Evolutionary conservation across 2,797 vertebrate genomes (phyloP).

Genomic region (Acipenser transmontanus): DNA sequence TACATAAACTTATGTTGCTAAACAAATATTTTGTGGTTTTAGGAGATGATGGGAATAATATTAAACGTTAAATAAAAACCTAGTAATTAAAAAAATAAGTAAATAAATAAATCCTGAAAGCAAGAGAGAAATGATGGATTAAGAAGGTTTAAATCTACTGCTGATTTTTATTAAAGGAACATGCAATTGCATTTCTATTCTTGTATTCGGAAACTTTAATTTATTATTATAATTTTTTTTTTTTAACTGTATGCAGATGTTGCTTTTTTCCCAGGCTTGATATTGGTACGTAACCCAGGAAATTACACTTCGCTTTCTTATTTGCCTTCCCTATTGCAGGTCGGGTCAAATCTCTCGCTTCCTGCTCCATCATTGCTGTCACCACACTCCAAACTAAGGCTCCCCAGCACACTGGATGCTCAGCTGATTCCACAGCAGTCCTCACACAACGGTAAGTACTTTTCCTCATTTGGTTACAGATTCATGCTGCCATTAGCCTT

Average conservation of each 20-base stretch:
- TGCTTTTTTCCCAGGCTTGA: conserved; percentile 40
- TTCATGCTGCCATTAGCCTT: background rate
- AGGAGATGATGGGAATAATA: too few relatives aligned
- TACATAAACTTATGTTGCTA: too few relatives aligned
- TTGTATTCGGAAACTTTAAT: too few relatives aligned
- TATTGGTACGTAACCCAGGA: conserved; percentile 49
- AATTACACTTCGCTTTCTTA: conserved; percentile 50
- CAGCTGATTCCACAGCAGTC: conserved; percentile 57
- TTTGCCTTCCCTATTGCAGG: conserved; percentile 61
- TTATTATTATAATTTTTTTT: too few relatives aligned
- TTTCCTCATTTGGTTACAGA: background rate
- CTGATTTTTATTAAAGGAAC: too few relatives aligned
- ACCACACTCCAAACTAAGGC: conserved; percentile 66
- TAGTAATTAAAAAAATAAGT: too few relatives aligned
- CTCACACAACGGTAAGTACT: conserved; percentile 58
- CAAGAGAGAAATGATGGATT: too few relatives aligned
- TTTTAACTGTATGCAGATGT: background rate
- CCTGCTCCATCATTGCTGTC: conserved; percentile 67
- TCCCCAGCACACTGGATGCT: conserved; percentile 46
- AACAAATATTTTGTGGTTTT: too few relatives aligned
- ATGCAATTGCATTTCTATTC: too few relatives aligned
- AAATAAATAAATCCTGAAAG: too few relatives aligned
- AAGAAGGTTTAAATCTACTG: too few relatives aligned
- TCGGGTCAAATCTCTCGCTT: conserved; percentile 59
- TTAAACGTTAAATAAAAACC: too few relatives aligned